Evolutionary conservation across 1,140 invertebrate genomes (phyloP).

Genomic region (Ceratitis capitata): DNA sequence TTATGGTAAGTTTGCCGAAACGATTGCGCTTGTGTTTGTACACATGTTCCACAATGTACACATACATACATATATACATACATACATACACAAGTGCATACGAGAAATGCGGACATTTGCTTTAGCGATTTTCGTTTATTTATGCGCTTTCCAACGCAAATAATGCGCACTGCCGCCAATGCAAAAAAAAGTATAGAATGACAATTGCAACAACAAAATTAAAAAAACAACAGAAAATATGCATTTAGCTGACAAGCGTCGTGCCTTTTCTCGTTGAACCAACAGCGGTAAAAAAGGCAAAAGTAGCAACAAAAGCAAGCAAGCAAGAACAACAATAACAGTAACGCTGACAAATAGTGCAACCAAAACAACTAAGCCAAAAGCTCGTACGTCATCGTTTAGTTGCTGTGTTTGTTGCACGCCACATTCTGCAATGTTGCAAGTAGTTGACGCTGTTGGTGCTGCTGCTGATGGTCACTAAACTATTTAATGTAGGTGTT

Average conservation of each 20-base stretch:
- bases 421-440: not conserved
- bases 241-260: not conserved
- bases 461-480: not conserved
- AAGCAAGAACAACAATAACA: not conserved
- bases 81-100: too few relatives aligned
- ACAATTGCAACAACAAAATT: not conserved
- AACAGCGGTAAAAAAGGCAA: not conserved
- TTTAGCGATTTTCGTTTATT: slow-evolving; percentile 30
- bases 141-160: slow-evolving; percentile 29
- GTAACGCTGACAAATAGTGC: not conserved
- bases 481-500: not conserved
- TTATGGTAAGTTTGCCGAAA: not conserved
- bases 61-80: too few relatives aligned
- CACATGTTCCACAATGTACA: too few relatives aligned
- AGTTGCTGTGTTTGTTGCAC: not conserved
- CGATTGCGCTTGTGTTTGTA: not conserved
- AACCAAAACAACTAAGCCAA: not conserved
- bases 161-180: slow-evolving; percentile 13
- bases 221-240: not conserved
- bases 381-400: not conserved
- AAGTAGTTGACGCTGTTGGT: not conserved
- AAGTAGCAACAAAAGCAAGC: not conserved
- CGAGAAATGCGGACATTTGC: slow-evolving; percentile 25
- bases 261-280: not conserved
- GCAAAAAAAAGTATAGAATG: not conserved